Evolutionary conservation across 2,888 invertebrate species (phyloP), one percentile per base, ranked within the genome.

Genomic region (Archips xylosteana): DNA sequence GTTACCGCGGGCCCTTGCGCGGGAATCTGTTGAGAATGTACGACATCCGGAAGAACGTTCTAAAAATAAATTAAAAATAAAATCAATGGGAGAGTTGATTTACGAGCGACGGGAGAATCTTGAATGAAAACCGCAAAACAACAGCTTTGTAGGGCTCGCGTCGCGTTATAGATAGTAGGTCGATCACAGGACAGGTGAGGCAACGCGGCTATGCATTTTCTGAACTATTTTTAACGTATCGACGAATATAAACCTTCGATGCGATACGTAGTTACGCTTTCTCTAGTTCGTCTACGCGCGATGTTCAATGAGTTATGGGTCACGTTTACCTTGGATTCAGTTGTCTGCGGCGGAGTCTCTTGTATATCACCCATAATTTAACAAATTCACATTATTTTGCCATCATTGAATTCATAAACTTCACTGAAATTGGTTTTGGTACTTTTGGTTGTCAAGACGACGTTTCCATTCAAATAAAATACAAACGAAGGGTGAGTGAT

Each of bases 11-110:
- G 83, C 82, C 81, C 92, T 84, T 86, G 76, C 79, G 88, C 82
- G 82, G 86, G 83, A 85, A 91, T 90, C 88, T 91, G 92, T 89
- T 94, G 92, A 83, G 91, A 91, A 92, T 94, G 90, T 83, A 94
- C 94, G 87, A 94, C 93, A 91, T 94, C 94, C 94, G 94, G 94
- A 90, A 94, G 94, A 89, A 91, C 85, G 81, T 89, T 92, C 94
- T 94, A 94, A 93, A 94, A 94, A 94, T 93, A 94, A 91, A 91
- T 87, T 89, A 90, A 88, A 88, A 89, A 86, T 84, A 84, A 86
- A 86, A 85, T 87, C 84, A 83, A 82, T 80, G 79, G 75, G 76
- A 76, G 81, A 76, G 78, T 76, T 71, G 77, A 75, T 69, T 61
- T 76, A 77, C 65, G 73, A 72, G 59, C 47, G 75, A 75, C 74